Conservation (phyloP, 2,113 vertebrate genomes). For the Copsychus sechellarum region DNA sequence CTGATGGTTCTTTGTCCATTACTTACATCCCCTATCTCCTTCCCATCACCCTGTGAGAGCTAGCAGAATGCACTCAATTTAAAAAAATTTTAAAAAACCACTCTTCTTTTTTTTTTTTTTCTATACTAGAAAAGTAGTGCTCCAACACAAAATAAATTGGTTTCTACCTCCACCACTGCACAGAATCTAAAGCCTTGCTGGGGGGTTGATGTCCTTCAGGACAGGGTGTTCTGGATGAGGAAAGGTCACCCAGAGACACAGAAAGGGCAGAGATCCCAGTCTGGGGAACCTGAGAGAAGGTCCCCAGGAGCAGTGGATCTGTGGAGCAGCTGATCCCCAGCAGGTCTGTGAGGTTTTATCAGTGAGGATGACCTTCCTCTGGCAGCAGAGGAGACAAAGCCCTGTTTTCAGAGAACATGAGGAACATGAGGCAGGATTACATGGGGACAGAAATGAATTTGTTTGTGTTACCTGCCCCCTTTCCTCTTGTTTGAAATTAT, state of each 20-base stretch:
- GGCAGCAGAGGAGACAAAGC: background rate
- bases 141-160: background rate
- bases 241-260: background rate
- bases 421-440: rapidly evolving
- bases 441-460: background rate
- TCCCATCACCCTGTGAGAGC: background rate
- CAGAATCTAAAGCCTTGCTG: background rate
- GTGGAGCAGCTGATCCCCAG: background rate
- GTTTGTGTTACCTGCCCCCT: background rate
- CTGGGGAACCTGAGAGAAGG: background rate
- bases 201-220: background rate
- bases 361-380: background rate
- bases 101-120: background rate
- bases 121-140: background rate
- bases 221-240: background rate
- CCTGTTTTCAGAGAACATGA: background rate
- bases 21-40: background rate
- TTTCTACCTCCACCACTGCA: background rate
- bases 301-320: background rate
- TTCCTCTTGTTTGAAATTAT: background rate
- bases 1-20: background rate
- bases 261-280: background rate
- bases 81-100: background rate
- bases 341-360: background rate
- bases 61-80: background rate